Evolutionary conservation across 2,113 vertebrate species (phyloP).

Genomic region (Hystrix brachyura): DNA sequence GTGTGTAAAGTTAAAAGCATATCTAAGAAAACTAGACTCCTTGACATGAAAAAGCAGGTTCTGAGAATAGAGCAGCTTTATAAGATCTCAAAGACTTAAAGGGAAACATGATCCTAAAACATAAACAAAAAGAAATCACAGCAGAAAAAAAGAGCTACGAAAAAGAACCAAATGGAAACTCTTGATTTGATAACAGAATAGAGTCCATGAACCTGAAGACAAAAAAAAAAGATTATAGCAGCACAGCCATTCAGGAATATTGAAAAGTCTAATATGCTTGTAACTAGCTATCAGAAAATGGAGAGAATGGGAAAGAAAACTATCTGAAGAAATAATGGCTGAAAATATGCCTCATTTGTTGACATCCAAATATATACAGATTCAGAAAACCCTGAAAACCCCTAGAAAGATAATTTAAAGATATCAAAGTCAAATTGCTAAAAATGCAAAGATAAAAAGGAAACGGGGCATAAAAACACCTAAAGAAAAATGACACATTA

Average conservation of each 20-base stretch:
- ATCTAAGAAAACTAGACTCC: background rate
- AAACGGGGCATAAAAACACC: background rate
- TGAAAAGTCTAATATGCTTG: background rate
- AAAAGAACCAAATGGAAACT: background rate
- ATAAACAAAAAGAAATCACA: background rate
- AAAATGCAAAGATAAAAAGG: background rate
- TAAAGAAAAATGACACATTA: background rate
- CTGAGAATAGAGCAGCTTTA: background rate
- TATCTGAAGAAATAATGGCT: background rate
- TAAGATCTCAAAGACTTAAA: background rate
- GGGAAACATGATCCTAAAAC: background rate
- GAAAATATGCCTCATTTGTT: background rate
- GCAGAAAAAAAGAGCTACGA: background rate
- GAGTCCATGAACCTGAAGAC: background rate
- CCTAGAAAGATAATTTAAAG: background rate
- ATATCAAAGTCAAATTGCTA: background rate
- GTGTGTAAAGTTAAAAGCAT: background rate
- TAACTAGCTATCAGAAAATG: too few relatives aligned
- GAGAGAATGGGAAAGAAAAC: background rate
- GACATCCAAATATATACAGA: background rate
- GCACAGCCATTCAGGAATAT: background rate
- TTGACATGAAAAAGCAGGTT: background rate
- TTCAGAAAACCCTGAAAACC: background rate
- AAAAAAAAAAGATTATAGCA: background rate
- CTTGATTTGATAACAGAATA: background rate